Percentiles rank a stretch among this genome's conserved stretches.
These are phyloP conservation scores for Diglossa cyanea DNA, from an alignment of 2,797 vertebrate species.

Conservation along the genomic window DNA sequence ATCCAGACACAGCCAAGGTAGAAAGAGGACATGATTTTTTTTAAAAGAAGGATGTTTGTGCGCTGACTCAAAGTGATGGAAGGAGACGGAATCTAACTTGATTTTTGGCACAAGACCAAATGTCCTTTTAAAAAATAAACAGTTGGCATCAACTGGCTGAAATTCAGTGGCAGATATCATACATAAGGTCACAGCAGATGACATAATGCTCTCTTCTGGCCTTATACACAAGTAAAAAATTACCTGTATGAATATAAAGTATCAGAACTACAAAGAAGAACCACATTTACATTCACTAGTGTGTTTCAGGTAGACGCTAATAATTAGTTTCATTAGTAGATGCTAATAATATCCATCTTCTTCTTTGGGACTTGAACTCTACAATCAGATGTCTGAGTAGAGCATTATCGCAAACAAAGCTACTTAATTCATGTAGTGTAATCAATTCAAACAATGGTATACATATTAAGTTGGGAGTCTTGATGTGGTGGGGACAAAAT, in stretches of 20 bases:
- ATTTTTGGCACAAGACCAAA: not conserved
- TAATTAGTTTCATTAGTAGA: conserved; percentile 5
- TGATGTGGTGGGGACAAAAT: not conserved
- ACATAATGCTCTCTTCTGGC: not conserved
- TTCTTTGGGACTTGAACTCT: not conserved
- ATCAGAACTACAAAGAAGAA: not conserved
- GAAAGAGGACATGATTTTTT: not conserved
- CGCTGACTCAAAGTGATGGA: not conserved
- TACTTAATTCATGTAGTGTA: not conserved
- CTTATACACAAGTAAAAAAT: not conserved
- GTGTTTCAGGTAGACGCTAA: not conserved
- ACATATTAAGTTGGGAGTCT: not conserved
- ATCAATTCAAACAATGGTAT: not conserved
- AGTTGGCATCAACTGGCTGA: not conserved
- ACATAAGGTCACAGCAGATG: not conserved
- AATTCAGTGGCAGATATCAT: not conserved
- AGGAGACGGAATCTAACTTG: not conserved
- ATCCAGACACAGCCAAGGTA: not conserved
- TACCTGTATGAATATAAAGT: not conserved
- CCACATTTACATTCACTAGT: not conserved
- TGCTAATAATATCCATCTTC: not conserved
- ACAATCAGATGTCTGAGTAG: not conserved
- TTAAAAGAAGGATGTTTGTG: not conserved
- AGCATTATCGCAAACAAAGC: not conserved
- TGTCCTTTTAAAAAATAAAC: not conserved